Percentiles rank a stretch among this genome's conserved stretches.
Evolutionary conservation across 1,140 invertebrate genomes (phyloP).

Genomic region (Cydia amplana): DNA sequence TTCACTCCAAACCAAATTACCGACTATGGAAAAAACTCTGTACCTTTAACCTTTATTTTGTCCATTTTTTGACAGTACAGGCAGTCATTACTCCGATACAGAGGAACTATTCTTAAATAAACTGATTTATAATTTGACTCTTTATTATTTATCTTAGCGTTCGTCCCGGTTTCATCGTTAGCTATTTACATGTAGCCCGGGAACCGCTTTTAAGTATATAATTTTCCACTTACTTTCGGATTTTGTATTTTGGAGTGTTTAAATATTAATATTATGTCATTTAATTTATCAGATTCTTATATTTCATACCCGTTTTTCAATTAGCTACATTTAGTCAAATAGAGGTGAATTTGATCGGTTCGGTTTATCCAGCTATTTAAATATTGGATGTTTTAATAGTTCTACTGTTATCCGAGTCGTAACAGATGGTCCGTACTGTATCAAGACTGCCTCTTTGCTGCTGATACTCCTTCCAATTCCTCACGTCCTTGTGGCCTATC

Average conservation of each 20-base stretch:
- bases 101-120: conserved; percentile 6
- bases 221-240: background rate
- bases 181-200: background rate
- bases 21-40: conserved; percentile 6
- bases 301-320: background rate
- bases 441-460: conserved; percentile 36
- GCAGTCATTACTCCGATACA: conserved; percentile 19
- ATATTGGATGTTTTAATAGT: conserved; percentile 26
- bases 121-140: background rate
- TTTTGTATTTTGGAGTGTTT: background rate
- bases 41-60: conserved; percentile 22
- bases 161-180: background rate
- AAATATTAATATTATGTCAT: background rate
- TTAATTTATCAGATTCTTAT: background rate
- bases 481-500: conserved; percentile 33
- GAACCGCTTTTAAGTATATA: background rate
- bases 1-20: conserved; percentile 20
- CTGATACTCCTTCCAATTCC: conserved; percentile 31
- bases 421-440: conserved; percentile 35
- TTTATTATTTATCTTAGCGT: background rate
- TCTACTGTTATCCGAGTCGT: conserved; percentile 28
- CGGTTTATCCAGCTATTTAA: background rate
- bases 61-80: background rate
- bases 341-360: background rate
- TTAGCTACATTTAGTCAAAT: background rate